Evolutionary conservation across 2,113 vertebrate species (phyloP).

Genomic region (Leucopternis melanops): DNA sequence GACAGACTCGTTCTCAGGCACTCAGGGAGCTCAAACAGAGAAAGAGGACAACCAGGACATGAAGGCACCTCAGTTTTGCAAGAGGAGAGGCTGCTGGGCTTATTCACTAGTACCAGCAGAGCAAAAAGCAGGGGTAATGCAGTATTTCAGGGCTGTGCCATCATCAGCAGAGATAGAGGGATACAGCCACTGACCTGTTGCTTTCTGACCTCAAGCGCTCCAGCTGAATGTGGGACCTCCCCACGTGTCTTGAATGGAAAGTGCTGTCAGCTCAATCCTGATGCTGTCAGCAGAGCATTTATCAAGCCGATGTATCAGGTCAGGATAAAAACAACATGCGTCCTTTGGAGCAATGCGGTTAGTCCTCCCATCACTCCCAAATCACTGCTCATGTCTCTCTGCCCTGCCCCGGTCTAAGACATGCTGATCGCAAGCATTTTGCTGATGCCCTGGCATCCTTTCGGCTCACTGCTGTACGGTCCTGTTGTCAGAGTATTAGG

Average conservation of each 20-base stretch:
- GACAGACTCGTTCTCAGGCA: neutral
- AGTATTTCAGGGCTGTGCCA: neutral
- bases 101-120: neutral
- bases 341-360: neutral
- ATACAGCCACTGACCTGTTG: neutral
- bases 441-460: neutral
- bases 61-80: neutral
- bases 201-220: neutral
- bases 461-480: neutral
- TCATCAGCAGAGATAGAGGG: accelerated
- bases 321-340: neutral
- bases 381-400: neutral
- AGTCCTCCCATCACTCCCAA: neutral
- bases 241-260: neutral
- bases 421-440: accelerated
- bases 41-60: neutral
- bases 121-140: neutral
- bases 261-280: neutral
- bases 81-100: neutral
- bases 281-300: neutral
- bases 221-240: neutral
- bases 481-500: too few species aligned
- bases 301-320: neutral
- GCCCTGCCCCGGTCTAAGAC: neutral
- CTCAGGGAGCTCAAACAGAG: neutral